Conservation (phyloP, 92 coral and sea anemone genomes). For the Phymanthus crucifer region DNA sequence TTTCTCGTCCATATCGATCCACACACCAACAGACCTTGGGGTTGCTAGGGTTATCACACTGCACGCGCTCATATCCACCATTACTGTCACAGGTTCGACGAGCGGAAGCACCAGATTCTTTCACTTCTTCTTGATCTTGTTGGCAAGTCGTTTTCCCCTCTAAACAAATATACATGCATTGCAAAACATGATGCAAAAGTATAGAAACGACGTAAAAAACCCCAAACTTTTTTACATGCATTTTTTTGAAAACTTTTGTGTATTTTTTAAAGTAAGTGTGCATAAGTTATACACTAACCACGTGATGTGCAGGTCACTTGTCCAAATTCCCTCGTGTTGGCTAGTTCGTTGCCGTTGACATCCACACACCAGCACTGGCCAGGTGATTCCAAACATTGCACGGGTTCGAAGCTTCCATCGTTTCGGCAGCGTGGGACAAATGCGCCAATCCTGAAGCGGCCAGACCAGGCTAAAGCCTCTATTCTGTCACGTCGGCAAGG, state of each 20-base stretch:
- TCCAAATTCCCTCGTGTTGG: conserved; percentile 66
- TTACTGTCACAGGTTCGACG: conserved; percentile 52
- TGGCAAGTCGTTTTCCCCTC: conserved; percentile 76
- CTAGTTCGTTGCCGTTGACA: conserved; percentile 80
- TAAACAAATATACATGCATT: conserved; percentile 12
- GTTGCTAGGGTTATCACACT: conserved; percentile 56
- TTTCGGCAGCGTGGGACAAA: conserved; percentile 79
- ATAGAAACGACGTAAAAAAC: too few species aligned
- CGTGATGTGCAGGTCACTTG: conserved; percentile 67
- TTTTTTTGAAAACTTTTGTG: too few species aligned
- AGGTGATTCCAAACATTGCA: conserved; percentile 76
- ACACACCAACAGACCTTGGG: conserved; percentile 82
- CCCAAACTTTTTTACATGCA: too few species aligned
- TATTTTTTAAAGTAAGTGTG: too few species aligned
- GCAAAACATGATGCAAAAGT: too few species aligned
- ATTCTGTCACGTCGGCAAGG: conserved; percentile 74
- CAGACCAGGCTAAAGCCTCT: conserved; percentile 75
- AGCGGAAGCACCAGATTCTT: conserved; percentile 15
- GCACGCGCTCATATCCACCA: conserved; percentile 69
- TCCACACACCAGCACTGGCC: conserved; percentile 98
- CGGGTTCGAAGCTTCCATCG: conserved; percentile 82
- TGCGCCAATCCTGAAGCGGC: conserved; percentile 49
- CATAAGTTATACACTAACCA: conserved; percentile 33
- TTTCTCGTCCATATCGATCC: conserved; percentile 72
- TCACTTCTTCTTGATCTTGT: conserved; percentile 23